Evolutionary conservation across 2,888 invertebrate species (phyloP).

Genomic region (Agrilus mali): DNA sequence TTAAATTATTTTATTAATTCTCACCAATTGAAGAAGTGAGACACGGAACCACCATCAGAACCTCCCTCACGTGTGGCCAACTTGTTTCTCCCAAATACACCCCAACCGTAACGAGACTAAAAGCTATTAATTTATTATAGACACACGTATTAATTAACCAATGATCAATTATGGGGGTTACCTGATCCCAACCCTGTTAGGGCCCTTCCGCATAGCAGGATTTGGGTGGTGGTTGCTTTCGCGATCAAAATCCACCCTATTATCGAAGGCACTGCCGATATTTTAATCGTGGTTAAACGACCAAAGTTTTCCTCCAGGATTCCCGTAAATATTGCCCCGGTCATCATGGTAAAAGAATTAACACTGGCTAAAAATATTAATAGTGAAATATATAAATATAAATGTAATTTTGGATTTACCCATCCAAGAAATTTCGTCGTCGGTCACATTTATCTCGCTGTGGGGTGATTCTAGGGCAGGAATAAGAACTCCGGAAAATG

Average conservation of each 20-base stretch:
- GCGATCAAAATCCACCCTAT: slow-evolving; percentile 46
- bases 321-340: slow-evolving; percentile 42
- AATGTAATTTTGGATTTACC: slow-evolving; percentile 25
- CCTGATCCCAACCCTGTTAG: slow-evolving; percentile 42
- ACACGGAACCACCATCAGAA: slow-evolving; percentile 14
- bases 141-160: too few species aligned
- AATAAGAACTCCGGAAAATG: slow-evolving; percentile 43
- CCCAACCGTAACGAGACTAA: slow-evolving; percentile 46
- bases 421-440: slow-evolving; percentile 39
- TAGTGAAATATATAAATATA: background rate
- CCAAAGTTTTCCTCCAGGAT: slow-evolving; percentile 44
- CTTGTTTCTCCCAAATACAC: slow-evolving; percentile 51
- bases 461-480: slow-evolving; percentile 32
- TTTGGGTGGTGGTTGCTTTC: slow-evolving; percentile 35
- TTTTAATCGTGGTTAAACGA: slow-evolving; percentile 41
- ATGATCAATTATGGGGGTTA: slow-evolving; percentile 15
- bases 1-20: too few species aligned
- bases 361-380: slow-evolving; percentile 37
- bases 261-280: slow-evolving; percentile 40
- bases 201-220: slow-evolving; percentile 39
- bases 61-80: slow-evolving; percentile 44
- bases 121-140: slow-evolving; percentile 26
- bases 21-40: too few species aligned
- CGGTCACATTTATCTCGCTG: slow-evolving; percentile 28
- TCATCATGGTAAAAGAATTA: slow-evolving; percentile 41